Base-by-base conservation (phyloP, 2,797 vertebrate species). In the Acrossocheilus fasciatus region DNA sequence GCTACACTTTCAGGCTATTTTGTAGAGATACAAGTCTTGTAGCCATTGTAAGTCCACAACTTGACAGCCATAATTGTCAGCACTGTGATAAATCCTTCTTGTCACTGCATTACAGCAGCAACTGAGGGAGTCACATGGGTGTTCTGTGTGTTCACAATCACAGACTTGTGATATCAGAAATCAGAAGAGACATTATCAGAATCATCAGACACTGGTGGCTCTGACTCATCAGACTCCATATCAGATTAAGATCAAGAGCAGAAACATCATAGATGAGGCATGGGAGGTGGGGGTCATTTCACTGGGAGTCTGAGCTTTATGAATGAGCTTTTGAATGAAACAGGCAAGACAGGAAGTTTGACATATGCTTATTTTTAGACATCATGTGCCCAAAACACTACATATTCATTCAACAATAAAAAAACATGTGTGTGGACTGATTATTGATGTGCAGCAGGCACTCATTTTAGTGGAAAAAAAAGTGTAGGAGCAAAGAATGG, bases 271-370 rank as follows among this genome's bases (percentile, higher is more conserved):
- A 0, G n/a, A 68, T 68, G 30, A 68, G 64, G 30, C 64, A 50
- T 17, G 11, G 3, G 14, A 93, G 92, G 92, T 26, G 91, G 92
- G 84, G 95, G 94, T 86, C 91, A 92, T 76, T 95, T 95, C 83
- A 90, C 91, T 88, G 89, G 74, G 88, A 95, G 26, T 82, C 78
- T 45, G 62, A 89, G 75, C 91, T 95, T 47, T 94, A 95, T 6
- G 47, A 50, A 50, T 50, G 11, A 50, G 47, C 47, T 50, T 50
- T 14, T 95, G 95, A 77, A 91, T 95, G 50, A 92, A 93, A 89
- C 94, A 95, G 79, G 95, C 94, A 20, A 93, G 91, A 4, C 94
- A 94, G 10, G 94, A 95, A 86, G 70, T 95, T 75, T 91, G 18
- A 73, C 62, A 62, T 23, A 69, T 4, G 11, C 18, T 82, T 15